Base-by-base conservation (phyloP, 1,140 invertebrate species). In the Tetramorium alpestre region DNA sequence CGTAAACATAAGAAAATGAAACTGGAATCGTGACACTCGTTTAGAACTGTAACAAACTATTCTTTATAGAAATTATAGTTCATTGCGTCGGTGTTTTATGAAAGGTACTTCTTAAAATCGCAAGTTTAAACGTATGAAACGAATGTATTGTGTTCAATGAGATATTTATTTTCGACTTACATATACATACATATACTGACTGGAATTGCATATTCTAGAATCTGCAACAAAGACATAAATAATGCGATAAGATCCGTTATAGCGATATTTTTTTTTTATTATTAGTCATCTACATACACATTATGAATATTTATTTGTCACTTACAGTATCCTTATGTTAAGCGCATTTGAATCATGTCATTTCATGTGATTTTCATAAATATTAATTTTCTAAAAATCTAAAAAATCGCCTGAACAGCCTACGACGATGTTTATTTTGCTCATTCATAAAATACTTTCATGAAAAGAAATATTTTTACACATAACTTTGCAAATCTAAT, bases 251-350 rank as follows among this genome's bases (percentile, higher is more conserved):
- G 49, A 78, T 25, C 51, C 25, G 25, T 67, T 89, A 70, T 64
- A 28, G n/a, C 56, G 60, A 72, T 89, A 65, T 18, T 54, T 64
- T 81, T 87, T 86, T 87, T 77, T 80, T 87, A 81, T 88, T 85
- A 84, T 82, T 88, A 87, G 60, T 90, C 75, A 85, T 41, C 44
- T 47, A 67, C 38, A 58, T 67, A 87, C 60, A 67, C 70, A 73
- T 89, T 11, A 72, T 6, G 72, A 49, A 44, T 89, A 90, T 90
- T 90, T 90, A 88, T 90, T 90, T 90, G 81, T 90, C 70, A 90
- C 54, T 85, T 82, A 70, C 58, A 90, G 81, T 88, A 80, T 87
- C 80, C 56, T 87, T 58, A 65, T 85, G 75, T 84, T 88, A 88
- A 86, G 64, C 64, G 77, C 87, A 88, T 90, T 90, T 88, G 81